These are phyloP conservation scores for Chiloscyllium plagiosum DNA, from an alignment of 2,113 vertebrate genomes.

Conservation along the genomic window DNA sequence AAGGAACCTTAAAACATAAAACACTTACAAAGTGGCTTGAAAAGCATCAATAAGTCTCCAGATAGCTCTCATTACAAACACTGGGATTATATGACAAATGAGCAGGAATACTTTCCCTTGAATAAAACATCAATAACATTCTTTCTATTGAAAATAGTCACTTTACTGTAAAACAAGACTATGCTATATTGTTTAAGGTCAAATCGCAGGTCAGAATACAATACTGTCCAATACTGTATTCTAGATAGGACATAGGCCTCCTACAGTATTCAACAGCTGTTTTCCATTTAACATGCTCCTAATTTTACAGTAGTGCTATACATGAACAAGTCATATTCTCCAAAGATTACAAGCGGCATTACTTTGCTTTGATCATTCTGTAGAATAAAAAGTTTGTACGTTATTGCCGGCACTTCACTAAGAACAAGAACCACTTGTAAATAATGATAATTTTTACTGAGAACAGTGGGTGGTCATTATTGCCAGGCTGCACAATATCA, in stretches of 20 bases:
- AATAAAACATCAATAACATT: slow-evolving; percentile 27
- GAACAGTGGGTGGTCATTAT: slow-evolving; percentile 21
- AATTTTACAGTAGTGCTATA: slow-evolving; percentile 35
- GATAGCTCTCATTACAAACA: slow-evolving; percentile 8
- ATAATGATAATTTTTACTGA: background rate
- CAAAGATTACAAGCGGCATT: background rate
- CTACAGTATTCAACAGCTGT: slow-evolving; percentile 22
- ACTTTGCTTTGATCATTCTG: slow-evolving; percentile 7
- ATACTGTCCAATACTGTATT: slow-evolving; percentile 27
- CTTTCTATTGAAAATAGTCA: slow-evolving; percentile 12
- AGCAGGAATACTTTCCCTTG: background rate
- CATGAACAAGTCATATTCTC: slow-evolving; percentile 26
- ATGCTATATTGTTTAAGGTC: slow-evolving; percentile 31
- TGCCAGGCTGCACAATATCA: background rate
- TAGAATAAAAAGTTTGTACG: slow-evolving; percentile 15
- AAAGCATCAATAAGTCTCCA: background rate
- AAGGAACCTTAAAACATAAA: background rate
- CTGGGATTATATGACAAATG: background rate
- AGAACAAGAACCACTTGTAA: slow-evolving; percentile 22
- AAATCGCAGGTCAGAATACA: slow-evolving; percentile 31
- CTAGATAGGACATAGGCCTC: slow-evolving; percentile 23
- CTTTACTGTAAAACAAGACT: slow-evolving; percentile 21
- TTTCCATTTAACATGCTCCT: slow-evolving; percentile 24
- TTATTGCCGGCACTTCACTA: slow-evolving; percentile 26
- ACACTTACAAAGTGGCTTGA: background rate